phyloP scores from a whole-genome alignment of 2,113 vertebrate species.

The Oenanthe melanoleuca region DNA sequence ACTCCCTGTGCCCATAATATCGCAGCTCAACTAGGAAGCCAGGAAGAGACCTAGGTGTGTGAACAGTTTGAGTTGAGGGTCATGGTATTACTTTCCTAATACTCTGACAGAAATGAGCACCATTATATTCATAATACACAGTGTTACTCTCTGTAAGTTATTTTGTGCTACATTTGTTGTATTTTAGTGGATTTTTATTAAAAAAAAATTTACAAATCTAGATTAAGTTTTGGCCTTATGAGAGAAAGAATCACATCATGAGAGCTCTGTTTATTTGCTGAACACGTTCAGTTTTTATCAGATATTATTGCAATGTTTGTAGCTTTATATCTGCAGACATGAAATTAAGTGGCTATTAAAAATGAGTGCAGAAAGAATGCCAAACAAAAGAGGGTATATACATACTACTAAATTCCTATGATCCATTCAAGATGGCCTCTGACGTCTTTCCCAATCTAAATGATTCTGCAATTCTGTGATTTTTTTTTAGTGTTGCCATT shows the following conservation, averaged over 20 bases:
- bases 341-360: neutral
- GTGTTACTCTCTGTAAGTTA: neutral
- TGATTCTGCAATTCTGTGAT: neutral
- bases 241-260: neutral
- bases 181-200: neutral
- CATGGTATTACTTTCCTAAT: neutral
- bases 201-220: neutral
- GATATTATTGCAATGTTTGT: neutral
- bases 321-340: neutral
- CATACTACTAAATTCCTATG: neutral
- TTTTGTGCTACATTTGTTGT: neutral
- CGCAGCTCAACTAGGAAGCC: neutral
- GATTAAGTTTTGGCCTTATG: neutral
- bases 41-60: neutral
- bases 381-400: neutral
- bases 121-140: accelerated
- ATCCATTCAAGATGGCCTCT: neutral
- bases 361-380: neutral
- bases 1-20: neutral
- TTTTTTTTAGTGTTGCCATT: neutral
- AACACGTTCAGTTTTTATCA: neutral
- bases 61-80: neutral
- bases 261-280: neutral
- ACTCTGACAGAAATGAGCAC: neutral
- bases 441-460: neutral